Conservation (phyloP, 1,140 invertebrate genomes). For the Hyles euphorbiae region DNA sequence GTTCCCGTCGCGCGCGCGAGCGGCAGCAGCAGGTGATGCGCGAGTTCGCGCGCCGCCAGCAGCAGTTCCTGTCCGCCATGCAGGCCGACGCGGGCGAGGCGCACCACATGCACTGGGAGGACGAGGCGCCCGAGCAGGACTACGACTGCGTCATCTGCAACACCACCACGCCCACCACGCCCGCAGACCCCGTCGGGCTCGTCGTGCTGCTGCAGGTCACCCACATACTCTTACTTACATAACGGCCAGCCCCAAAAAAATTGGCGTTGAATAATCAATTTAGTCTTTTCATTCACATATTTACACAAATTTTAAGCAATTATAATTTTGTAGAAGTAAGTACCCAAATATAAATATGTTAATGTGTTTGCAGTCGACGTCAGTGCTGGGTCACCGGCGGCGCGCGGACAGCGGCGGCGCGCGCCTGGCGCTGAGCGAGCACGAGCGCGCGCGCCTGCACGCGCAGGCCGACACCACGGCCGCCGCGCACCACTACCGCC, state of each 20-base stretch:
- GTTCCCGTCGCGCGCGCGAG: constrained; percentile 88
- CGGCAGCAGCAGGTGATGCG: constrained; percentile 94
- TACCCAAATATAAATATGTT: no score
- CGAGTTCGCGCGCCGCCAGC: constrained; percentile 93
- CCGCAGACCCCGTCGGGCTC: constrained; percentile 92
- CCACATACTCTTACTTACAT: background rate
- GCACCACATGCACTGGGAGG: constrained; percentile 82
- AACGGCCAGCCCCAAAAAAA: no score
- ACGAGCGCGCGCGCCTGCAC: constrained; percentile 79
- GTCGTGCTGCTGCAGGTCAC: constrained; percentile 89
- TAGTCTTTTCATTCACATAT: no score
- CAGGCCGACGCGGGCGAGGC: constrained; percentile 76
- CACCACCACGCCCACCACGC: constrained; percentile 89
- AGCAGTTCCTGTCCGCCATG: constrained; percentile 92
- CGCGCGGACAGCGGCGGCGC: constrained; percentile 46
- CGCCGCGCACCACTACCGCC: constrained; percentile 80
- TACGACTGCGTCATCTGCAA: constrained; percentile 98
- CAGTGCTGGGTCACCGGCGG: constrained; percentile 87
- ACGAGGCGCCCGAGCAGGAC: constrained; percentile 81
- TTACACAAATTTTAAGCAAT: no score
- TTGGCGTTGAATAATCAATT: no score
- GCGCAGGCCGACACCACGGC: constrained; percentile 78
- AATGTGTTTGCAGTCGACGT: constrained; percentile 80
- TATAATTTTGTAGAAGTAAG: no score
- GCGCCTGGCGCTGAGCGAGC: constrained; percentile 59